Base-by-base conservation (phyloP, 2,888 invertebrate species). In the Girardia tigrina region DNA sequence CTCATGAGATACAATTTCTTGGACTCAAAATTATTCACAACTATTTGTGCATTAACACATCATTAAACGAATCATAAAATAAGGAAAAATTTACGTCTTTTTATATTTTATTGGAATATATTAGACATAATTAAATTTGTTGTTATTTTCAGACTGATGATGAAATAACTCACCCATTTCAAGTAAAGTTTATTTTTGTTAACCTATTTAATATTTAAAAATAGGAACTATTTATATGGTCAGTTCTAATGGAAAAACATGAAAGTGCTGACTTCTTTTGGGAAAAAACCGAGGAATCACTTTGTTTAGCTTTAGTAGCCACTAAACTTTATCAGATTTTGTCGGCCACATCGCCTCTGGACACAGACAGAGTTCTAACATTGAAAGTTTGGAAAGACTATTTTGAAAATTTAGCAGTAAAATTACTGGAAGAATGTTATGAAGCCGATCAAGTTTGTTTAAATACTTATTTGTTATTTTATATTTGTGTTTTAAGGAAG, bases 221-320 rank as follows among this genome's bases (percentile, higher is more conserved):
- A 27, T 20, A 75, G 78, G 81, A 81, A 75, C 78, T 83, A 28
- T 78, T 83, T 23, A 78, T 82, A 0, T 83, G 82, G 82, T 81
- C 82, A 2, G 79, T 82, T 0, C 79, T 82, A 26, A 27, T 26
- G 23, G 26, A 75, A 26, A 27, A 73, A 14, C 73, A 78, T 71
- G 79, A 80, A 42, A 77, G 84, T 79, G 84, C 84, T n/a, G 79
- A 80, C 72, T 82, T 82, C 77, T 81, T 82, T 76, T 83, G 84
- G 84, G 82, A 83, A 78, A 79, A 83, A 77, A 82, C 82, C 1
- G 81, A 82, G 16, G 83, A 83, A 42, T 82, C 84, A 0, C 80
- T 85, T 8, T 8, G 81, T 1, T 80, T 81, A 76, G 83, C 84
- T 16, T 77, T 85, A 16, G 82, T 82, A 1, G 83, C 82, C 1